Percentiles rank a stretch among this genome's conserved stretches.
Conservation (phyloP, 1,140 invertebrate species). For the Frieseomelitta varia region DNA sequence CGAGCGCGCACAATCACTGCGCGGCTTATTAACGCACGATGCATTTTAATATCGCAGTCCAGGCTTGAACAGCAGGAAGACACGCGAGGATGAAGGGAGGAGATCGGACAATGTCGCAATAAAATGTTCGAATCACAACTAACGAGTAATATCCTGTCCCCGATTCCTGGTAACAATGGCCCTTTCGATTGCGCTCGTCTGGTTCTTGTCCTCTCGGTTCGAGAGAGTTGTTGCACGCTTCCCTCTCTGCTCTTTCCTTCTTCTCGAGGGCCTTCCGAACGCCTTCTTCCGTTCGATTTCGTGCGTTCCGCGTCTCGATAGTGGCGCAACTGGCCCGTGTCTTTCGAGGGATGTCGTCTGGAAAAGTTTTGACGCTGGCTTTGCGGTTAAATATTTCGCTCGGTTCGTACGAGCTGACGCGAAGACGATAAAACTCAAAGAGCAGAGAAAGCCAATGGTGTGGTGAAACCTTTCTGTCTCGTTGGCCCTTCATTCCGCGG, state of each 20-base stretch:
- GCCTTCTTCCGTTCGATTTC: slow-evolving; percentile 6
- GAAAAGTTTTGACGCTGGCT: slow-evolving; percentile 26
- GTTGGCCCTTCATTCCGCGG: neutral
- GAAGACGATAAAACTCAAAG: slow-evolving; percentile 16
- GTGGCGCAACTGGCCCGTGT: slow-evolving; percentile 17
- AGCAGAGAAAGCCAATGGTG: neutral
- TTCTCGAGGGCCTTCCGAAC: too few relatives aligned
- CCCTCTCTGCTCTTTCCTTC: neutral
- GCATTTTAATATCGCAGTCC: slow-evolving; percentile 33
- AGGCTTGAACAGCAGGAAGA: slow-evolving; percentile 28
- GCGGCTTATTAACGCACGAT: neutral
- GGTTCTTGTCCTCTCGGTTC: slow-evolving; percentile 21
- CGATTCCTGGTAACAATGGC: slow-evolving; percentile 41
- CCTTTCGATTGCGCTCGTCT: slow-evolving; percentile 44
- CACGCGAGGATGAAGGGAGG: neutral
- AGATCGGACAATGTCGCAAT: slow-evolving; percentile 36
- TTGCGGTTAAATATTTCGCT: slow-evolving; percentile 66
- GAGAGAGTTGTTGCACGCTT: slow-evolving; percentile 18
- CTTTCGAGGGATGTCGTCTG: slow-evolving; percentile 24
- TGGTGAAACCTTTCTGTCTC: slow-evolving; percentile 9
- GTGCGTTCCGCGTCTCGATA: neutral
- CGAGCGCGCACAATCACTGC: neutral
- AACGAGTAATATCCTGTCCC: slow-evolving; percentile 51
- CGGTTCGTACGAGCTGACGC: slow-evolving; percentile 50
- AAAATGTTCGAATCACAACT: slow-evolving; percentile 51